A percentile compares a stretch with the other conserved stretches of the same genome.
phyloP scores from a whole-genome alignment of 2,888 invertebrate species.

The Smittia aterrima region DNA sequence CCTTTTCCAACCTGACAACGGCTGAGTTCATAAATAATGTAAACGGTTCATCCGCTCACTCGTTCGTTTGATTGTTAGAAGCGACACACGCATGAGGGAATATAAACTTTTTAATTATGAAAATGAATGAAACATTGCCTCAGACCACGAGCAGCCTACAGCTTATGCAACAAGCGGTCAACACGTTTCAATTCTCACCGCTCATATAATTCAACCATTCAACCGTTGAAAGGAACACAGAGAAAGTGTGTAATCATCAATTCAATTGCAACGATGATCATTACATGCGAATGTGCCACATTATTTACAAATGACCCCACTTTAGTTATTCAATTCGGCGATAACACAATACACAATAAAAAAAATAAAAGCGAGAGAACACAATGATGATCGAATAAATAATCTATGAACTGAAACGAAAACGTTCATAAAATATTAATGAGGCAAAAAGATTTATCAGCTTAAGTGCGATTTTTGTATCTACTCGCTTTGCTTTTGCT shows the following conservation, averaged over 20 bases:
- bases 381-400: constrained; percentile 42
- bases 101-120: constrained; percentile 14
- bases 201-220: background rate
- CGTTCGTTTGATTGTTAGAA: background rate
- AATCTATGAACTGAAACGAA: constrained; percentile 42
- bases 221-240: background rate
- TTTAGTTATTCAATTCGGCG: constrained; percentile 20
- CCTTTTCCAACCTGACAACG: background rate
- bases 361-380: background rate
- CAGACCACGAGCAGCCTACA: background rate
- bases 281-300: constrained; percentile 27
- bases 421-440: constrained; percentile 42
- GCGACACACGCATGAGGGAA: background rate
- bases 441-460: constrained; percentile 41
- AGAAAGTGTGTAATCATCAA: background rate
- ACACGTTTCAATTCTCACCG: background rate
- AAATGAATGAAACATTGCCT: background rate
- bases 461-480: constrained; percentile 35
- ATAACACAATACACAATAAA: constrained; percentile 19
- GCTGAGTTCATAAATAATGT: constrained; percentile 11
- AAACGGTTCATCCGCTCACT: background rate
- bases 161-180: constrained; percentile 21
- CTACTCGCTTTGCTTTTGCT: background rate
- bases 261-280: constrained; percentile 25
- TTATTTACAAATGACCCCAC: constrained; percentile 33